These are phyloP conservation scores for Lordiphosa stackelbergi DNA, from an alignment of 1,140 invertebrate species.

Conservation along the genomic window DNA sequence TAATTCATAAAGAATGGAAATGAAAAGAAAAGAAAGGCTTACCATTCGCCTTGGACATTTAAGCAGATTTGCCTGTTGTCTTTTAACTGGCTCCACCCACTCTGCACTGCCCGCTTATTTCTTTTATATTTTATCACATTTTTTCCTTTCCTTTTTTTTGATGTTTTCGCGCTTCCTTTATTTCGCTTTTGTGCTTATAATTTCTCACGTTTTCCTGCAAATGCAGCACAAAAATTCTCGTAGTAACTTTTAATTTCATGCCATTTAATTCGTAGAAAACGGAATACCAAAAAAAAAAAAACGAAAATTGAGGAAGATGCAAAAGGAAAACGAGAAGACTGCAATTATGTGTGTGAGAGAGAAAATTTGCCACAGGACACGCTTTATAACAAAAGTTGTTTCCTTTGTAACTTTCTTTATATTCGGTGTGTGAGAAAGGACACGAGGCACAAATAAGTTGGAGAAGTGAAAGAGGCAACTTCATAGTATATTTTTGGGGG, in stretches of 20 bases:
- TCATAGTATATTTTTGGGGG: background rate
- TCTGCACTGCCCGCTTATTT: constrained; percentile 10
- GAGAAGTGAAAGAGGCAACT: constrained; percentile 1
- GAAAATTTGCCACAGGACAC: constrained; percentile 69
- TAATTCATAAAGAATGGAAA: constrained; percentile 34
- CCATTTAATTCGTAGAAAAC: constrained; percentile 74
- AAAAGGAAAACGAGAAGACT: constrained; percentile 44
- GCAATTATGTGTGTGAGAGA: constrained; percentile 34
- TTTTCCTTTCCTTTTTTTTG: constrained; percentile 36
- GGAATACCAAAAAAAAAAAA: constrained; percentile 53
- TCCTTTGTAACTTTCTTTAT: constrained; percentile 61
- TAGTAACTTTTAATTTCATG: constrained; percentile 75
- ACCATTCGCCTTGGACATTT: constrained; percentile 61
- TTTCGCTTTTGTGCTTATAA: constrained; percentile 68
- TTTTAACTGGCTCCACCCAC: constrained; percentile 25
- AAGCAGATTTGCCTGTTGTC: constrained; percentile 71
- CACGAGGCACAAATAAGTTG: constrained; percentile 10
- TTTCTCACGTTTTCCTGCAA: constrained; percentile 75
- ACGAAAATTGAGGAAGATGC: constrained; percentile 59
- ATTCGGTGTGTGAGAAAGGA: constrained; percentile 6
- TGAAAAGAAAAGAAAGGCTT: constrained; percentile 56
- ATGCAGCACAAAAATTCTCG: constrained; percentile 72
- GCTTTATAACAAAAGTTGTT: constrained; percentile 68
- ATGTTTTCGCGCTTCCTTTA: constrained; percentile 28
- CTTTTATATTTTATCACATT: constrained; percentile 67